Percentiles rank a stretch among this genome's conserved stretches.
Conservation (phyloP, 2,888 invertebrate genomes). For the Brenthis daphne region DNA sequence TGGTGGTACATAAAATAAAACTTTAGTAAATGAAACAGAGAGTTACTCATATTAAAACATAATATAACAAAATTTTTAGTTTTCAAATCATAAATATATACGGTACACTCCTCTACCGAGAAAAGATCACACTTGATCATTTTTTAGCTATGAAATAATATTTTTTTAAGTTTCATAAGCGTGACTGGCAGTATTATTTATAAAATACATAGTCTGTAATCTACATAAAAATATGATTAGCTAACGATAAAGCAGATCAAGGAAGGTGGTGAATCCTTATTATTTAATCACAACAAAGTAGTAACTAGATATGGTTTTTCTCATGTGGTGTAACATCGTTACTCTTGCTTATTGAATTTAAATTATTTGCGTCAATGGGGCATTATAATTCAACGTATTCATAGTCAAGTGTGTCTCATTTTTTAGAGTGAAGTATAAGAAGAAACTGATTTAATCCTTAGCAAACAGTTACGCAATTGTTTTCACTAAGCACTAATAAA, state of each 20-base stretch:
- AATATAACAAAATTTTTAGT: too few species aligned
- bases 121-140: too few species aligned
- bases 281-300: too few species aligned
- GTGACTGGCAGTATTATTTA: neutral
- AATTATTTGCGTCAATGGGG: constrained; percentile 61
- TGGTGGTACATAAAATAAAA: too few species aligned
- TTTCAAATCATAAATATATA: neutral
- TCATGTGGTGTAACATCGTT: constrained; percentile 53
- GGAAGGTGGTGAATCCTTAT: constrained; percentile 55
- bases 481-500: neutral
- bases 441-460: constrained; percentile 14
- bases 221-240: too few species aligned
- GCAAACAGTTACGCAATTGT: constrained; percentile 20
- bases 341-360: constrained; percentile 59
- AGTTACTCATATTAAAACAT: too few species aligned
- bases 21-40: too few species aligned
- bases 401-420: constrained; percentile 33
- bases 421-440: constrained; percentile 18
- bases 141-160: neutral
- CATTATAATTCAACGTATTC: constrained; percentile 52
- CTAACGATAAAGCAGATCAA: constrained; percentile 54
- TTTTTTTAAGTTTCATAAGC: neutral
- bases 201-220: constrained; percentile 34
- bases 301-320: too few species aligned
- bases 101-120: neutral